Base-by-base conservation (phyloP, 2,797 vertebrate genomes). In the Lacerta agilis region DNA sequence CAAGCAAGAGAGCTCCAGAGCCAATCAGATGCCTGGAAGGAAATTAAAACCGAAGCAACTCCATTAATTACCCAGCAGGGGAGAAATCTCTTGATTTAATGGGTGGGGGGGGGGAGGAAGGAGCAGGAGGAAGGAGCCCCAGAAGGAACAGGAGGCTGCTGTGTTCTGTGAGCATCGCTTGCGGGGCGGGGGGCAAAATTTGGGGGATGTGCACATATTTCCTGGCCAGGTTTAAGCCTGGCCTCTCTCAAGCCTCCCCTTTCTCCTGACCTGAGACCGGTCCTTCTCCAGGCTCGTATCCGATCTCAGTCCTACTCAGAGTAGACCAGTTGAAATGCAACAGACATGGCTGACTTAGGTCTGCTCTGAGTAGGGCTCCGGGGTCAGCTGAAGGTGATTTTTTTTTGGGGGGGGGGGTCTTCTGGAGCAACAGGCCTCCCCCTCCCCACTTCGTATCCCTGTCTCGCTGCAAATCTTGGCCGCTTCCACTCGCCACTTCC, bases 61-160 rank as follows among this genome's bases (percentile, higher is more conserved):
- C 87, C 49, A 85, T 85, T 79, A 88, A 88, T 80, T 85, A 79
- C 82, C 41, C 87, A 85, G 82, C 87, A n/a, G 87, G 87, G 61
- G 25, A 84, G 38, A 61, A 73, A 36, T 72, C 87, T 64, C 76
- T 80, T 86, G 76, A 64, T 79, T 36, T 73, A 38, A 33, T 33
- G 33, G 33, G 71, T 9, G 27, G 61, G 80, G 64, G 27, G 61
- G 80, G 64, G 38, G 36, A 8, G 33, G 38, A 17, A 10, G 49
- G 2, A 43, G 61, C 9, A 1, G 11, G 75, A 27, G 61, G 13
- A n/a, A 36, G 66, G 45, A 41, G 27, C 38, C 36, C 4, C 72
- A 17, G 3, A 29, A 73, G 33, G 36, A n/a, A 61, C 38, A 82
- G 58, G 1, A 25, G 82, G 13, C 8, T 69, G 81, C 29, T 43